These are phyloP conservation scores for Dicerorhinus sumatrensis DNA, from an alignment of 2,113 vertebrate genomes.

Conservation along the genomic window DNA sequence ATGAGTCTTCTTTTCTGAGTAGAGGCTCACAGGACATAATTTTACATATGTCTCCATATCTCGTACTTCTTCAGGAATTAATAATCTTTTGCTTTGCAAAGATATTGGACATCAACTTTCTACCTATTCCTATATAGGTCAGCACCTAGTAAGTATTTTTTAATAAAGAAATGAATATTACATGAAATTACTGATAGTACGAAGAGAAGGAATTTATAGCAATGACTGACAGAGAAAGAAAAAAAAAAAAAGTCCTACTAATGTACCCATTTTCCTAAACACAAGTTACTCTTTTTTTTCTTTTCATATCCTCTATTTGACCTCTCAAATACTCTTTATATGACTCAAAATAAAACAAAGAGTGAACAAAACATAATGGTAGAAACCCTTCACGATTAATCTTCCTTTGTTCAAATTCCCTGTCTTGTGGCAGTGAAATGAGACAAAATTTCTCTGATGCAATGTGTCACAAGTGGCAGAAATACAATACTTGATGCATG, in stretches of 20 bases:
- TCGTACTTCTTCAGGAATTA: not conserved
- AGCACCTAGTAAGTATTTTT: not conserved
- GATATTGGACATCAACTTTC: not conserved
- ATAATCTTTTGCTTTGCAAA: not conserved
- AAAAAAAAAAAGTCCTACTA: not conserved
- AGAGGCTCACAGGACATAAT: not conserved
- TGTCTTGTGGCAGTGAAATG: not conserved
- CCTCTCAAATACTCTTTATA: not conserved
- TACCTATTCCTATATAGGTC: not conserved
- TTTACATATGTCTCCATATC: not conserved
- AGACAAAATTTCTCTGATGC: constrained; percentile 2
- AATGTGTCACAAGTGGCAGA: constrained; percentile 58
- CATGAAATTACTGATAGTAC: not conserved
- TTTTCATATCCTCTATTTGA: not conserved
- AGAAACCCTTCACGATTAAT: not conserved
- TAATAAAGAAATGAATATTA: not conserved
- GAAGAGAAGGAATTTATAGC: not conserved
- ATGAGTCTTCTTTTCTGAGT: not conserved
- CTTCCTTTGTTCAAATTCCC: constrained; percentile 7
- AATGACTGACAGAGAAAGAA: not conserved
- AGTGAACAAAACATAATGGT: not conserved
- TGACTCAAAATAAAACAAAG: constrained; percentile 45
- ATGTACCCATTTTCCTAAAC: not conserved
- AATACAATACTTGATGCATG: constrained; percentile 40
- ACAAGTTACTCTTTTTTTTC: not conserved